phyloP scores from a whole-genome alignment of 2,113 vertebrate genomes.

The Pyxicephalus adspersus region DNA sequence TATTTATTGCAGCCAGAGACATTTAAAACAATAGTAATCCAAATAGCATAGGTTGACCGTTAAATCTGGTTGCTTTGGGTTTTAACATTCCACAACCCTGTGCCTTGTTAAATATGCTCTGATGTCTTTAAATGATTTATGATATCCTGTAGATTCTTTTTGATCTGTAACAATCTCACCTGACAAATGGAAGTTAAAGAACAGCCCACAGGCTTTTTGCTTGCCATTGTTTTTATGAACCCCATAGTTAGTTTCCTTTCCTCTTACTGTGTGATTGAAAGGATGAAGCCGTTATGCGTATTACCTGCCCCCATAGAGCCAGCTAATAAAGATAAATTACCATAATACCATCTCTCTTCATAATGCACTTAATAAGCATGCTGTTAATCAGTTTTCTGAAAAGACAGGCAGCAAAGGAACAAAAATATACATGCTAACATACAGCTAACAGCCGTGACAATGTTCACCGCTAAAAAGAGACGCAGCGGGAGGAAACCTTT shows the following conservation, averaged over 20 bases:
- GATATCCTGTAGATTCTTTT: neutral
- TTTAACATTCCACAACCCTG: too few species aligned
- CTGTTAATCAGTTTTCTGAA: constrained; percentile 24
- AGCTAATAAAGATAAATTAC: constrained; percentile 49
- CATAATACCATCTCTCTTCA: constrained; percentile 39
- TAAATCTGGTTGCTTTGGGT: too few species aligned
- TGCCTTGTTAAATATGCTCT: too few species aligned
- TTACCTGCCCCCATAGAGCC: constrained; percentile 38
- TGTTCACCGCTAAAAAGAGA: neutral
- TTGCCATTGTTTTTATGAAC: constrained; percentile 44
- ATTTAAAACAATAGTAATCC: too few species aligned
- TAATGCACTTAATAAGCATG: constrained; percentile 32
- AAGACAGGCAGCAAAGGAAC: neutral
- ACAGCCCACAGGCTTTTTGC: constrained; percentile 39
- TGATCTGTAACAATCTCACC: constrained; percentile 30
- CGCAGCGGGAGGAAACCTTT: constrained; percentile 6
- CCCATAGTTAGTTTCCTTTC: constrained; percentile 36
- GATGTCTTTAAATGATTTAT: neutral
- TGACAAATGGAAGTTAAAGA: constrained; percentile 44
- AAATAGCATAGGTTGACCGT: too few species aligned
- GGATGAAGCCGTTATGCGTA: constrained; percentile 41
- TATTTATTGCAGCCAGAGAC: too few species aligned
- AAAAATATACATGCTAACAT: constrained; percentile 20
- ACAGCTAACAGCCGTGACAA: neutral
- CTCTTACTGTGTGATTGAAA: constrained; percentile 42